phyloP scores from a whole-genome alignment of 2,113 vertebrate genomes.

The Pygoscelis antarcticus region DNA sequence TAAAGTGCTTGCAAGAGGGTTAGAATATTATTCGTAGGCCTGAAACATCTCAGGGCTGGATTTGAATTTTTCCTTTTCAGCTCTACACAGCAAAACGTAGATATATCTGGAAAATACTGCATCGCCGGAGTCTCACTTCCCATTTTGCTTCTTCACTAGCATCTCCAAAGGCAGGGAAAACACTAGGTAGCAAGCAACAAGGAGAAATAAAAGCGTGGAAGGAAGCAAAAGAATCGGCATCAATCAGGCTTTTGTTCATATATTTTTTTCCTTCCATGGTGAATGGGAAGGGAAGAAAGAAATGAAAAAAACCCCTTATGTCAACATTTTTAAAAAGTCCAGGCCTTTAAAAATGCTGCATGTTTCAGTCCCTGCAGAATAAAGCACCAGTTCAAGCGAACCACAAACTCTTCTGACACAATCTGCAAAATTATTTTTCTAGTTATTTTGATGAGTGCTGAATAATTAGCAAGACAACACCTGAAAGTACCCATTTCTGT shows the following conservation, averaged over 20 bases:
- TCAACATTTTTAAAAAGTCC: background rate
- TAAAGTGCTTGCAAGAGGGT: background rate
- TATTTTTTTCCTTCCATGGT: background rate
- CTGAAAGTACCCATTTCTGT: background rate
- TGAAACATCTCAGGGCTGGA: background rate
- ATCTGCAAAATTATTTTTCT: background rate
- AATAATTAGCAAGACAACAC: background rate
- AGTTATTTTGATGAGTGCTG: background rate
- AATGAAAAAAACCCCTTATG: background rate
- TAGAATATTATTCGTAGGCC: background rate
- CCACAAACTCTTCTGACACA: background rate
- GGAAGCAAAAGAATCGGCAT: background rate
- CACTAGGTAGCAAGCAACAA: background rate
- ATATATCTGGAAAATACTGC: background rate
- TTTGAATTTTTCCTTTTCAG: background rate
- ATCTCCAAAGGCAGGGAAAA: background rate
- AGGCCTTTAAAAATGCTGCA: background rate
- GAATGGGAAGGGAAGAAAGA: background rate
- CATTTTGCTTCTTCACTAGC: background rate
- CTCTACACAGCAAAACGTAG: rapidly evolving
- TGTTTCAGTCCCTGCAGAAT: background rate
- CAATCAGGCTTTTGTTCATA: background rate
- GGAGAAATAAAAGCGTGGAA: background rate
- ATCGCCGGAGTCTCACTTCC: background rate
- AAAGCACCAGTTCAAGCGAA: background rate